Conservation (phyloP, 2,888 invertebrate genomes). For the Euplagia quadripunctaria region DNA sequence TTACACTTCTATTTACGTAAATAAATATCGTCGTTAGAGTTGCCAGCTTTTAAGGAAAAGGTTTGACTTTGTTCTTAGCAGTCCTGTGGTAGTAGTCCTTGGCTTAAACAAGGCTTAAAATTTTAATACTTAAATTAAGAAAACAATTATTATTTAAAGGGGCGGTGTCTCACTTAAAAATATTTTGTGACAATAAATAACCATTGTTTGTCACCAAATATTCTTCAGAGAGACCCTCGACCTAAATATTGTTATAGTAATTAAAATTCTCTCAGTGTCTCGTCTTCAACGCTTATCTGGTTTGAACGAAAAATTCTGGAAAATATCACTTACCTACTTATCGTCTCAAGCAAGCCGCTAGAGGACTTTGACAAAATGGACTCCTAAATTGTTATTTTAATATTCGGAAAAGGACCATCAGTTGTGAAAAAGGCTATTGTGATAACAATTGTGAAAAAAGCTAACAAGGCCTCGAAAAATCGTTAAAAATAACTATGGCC, state of each 20-base stretch:
- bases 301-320: not conserved
- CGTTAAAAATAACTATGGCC: not conserved
- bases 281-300: not conserved
- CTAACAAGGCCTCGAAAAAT: too few species aligned
- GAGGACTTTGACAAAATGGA: not conserved
- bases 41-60: not conserved
- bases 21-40: too few species aligned
- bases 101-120: not conserved
- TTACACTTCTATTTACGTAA: not conserved
- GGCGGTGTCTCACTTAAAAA: constrained; percentile 1
- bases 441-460: too few species aligned
- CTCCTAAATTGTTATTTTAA: not conserved
- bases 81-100: not conserved
- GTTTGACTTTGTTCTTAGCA: not conserved
- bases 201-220: not conserved
- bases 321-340: not conserved
- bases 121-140: constrained; percentile 4
- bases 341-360: not conserved
- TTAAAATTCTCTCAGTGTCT: constrained; percentile 1
- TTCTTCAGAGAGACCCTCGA: not conserved
- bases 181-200: not conserved
- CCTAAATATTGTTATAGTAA: constrained; percentile 1
- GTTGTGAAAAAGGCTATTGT: not conserved
- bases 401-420: not conserved
- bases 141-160: constrained; percentile 8